phyloP scores from a whole-genome alignment of 2,113 vertebrate species.

The Rhea americana region DNA sequence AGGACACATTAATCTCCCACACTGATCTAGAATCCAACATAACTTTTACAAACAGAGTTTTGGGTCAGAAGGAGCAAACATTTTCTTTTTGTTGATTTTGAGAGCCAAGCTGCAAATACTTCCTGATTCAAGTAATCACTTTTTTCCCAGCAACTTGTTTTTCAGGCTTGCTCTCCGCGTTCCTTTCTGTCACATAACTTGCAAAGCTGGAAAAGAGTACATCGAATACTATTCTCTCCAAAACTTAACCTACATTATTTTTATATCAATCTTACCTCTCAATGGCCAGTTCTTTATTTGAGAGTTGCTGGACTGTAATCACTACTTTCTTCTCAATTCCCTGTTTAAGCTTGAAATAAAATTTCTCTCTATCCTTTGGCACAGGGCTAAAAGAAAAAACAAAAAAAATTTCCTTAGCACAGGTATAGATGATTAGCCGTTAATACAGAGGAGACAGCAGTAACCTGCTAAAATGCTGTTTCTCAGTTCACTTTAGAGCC shows the following conservation, averaged over 20 bases:
- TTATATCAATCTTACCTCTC: constrained; percentile 84
- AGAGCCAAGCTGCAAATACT: too few relatives aligned
- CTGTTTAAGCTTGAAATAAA: constrained; percentile 96
- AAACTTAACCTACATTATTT: neutral
- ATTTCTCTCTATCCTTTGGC: constrained; percentile 96
- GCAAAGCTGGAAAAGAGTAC: neutral
- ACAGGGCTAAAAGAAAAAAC: constrained; percentile 83
- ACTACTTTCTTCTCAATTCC: constrained; percentile 93
- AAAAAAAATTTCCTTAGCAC: constrained; percentile 2
- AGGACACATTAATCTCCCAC: too few relatives aligned
- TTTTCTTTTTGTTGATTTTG: too few relatives aligned
- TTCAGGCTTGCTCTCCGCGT: too few relatives aligned
- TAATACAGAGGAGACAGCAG: neutral
- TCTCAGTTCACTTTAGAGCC: neutral
- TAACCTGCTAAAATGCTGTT: neutral
- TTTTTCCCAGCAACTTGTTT: too few relatives aligned
- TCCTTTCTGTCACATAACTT: neutral
- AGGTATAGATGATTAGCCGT: neutral
- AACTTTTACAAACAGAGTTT: neutral
- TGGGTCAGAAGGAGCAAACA: neutral
- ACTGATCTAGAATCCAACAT: too few relatives aligned
- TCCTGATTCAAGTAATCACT: too few relatives aligned
- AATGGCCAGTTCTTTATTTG: constrained; percentile 93
- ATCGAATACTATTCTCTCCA: neutral
- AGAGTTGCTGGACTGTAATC: constrained; percentile 92